Conservation (phyloP, 1,140 invertebrate genomes). For the Olivierus martensii region DNA sequence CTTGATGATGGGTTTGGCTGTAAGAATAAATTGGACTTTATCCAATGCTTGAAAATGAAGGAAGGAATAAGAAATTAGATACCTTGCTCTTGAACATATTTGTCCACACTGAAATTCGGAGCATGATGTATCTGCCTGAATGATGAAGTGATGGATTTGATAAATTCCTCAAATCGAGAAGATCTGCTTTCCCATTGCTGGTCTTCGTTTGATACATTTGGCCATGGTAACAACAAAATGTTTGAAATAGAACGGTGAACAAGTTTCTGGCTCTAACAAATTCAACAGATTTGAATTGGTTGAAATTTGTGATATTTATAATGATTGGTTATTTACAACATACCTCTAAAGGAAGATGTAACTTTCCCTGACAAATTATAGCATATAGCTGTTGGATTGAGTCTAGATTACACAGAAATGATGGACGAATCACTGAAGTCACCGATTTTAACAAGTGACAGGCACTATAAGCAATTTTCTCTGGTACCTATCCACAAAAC, state of each 20-base stretch:
- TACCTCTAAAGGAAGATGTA: constrained; percentile 32
- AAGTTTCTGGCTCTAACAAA: constrained; percentile 30
- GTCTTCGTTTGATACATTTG: constrained; percentile 29
- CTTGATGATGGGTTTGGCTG: constrained; percentile 32
- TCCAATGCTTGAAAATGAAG: not conserved
- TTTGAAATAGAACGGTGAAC: constrained; percentile 40
- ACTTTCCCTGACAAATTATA: constrained; percentile 31
- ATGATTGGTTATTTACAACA: too few relatives aligned
- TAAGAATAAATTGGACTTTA: constrained; percentile 10
- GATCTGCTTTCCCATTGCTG: constrained; percentile 37
- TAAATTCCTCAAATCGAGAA: constrained; percentile 22
- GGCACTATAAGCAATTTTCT: constrained; percentile 42
- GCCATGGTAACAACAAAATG: constrained; percentile 41
- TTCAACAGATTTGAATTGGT: not conserved
- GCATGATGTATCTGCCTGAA: not conserved
- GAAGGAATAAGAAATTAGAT: not conserved
- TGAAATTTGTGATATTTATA: not conserved
- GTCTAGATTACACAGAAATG: constrained; percentile 36
- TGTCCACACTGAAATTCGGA: constrained; percentile 3
- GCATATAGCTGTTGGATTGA: constrained; percentile 35
- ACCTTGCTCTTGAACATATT: constrained; percentile 5
- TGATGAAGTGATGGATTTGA: constrained; percentile 17
- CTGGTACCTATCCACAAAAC: constrained; percentile 25
- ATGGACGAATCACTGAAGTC: constrained; percentile 40
- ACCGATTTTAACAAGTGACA: constrained; percentile 43